A percentile compares a stretch with the other conserved stretches of the same genome.
Conservation (phyloP, 2,888 invertebrate species). For the Beris morrisii region DNA sequence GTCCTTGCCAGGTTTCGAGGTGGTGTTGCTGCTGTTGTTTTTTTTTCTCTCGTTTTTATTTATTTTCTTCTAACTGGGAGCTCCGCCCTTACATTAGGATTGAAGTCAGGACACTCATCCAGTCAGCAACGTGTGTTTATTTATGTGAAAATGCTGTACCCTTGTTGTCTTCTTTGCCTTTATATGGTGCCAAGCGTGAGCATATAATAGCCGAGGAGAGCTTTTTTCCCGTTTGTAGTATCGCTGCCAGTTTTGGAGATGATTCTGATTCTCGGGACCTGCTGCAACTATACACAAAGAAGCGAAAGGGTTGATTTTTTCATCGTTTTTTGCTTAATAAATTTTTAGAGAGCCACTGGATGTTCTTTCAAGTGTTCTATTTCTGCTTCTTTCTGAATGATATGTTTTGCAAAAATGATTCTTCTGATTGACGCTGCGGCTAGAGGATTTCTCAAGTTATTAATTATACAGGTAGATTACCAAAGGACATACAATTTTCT, state of each 20-base stretch:
- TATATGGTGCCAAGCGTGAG: conserved; percentile 25
- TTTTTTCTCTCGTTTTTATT: conserved; percentile 1
- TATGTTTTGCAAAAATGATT: conserved; percentile 11
- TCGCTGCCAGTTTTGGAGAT: not conserved
- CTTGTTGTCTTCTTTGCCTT: conserved; percentile 18
- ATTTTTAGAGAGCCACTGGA: conserved; percentile 21
- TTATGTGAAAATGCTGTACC: conserved; percentile 32
- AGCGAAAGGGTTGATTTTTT: conserved; percentile 20
- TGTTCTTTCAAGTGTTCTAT: conserved; percentile 10
- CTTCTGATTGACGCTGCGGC: conserved; percentile 13
- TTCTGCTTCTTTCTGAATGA: conserved; percentile 4
- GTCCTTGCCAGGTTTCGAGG: conserved; percentile 3
- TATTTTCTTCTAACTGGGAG: conserved; percentile 24
- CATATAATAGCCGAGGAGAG: conserved; percentile 16
- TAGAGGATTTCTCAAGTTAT: no score
- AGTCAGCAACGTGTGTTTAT: conserved; percentile 39
- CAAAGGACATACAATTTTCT: no score
- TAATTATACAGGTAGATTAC: no score
- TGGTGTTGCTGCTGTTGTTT: conserved; percentile 2
- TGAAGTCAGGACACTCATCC: conserved; percentile 34
- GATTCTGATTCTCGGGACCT: not conserved
- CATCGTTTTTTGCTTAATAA: conserved; percentile 14
- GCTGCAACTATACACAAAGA: no score
- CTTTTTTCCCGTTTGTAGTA: conserved; percentile 1
- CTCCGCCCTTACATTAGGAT: conserved; percentile 38